Evolutionary conservation across 2,888 invertebrate genomes (phyloP).

Genomic region (Drosophila cognata): DNA sequence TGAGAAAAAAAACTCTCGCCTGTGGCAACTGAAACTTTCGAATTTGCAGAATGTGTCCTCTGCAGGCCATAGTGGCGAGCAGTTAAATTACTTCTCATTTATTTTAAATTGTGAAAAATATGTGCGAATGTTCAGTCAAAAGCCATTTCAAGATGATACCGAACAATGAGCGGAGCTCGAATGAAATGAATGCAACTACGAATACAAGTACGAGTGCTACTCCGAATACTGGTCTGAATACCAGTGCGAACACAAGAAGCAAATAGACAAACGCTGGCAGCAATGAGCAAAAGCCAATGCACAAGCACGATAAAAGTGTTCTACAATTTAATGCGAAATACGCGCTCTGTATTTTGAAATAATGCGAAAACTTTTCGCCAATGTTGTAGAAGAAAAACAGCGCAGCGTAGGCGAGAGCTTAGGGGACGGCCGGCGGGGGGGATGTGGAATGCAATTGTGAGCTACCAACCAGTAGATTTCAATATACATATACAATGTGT

Average conservation of each 20-base stretch:
- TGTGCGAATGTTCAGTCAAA: constrained; percentile 68
- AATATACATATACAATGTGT: constrained; percentile 46
- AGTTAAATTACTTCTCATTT: constrained; percentile 81
- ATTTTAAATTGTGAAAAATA: constrained; percentile 80
- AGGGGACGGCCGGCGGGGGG: too few relatives aligned
- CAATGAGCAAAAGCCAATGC: constrained; percentile 56
- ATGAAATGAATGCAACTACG: constrained; percentile 37
- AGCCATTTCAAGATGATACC: constrained; percentile 69
- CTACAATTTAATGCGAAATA: constrained; percentile 72
- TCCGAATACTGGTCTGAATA: constrained; percentile 2
- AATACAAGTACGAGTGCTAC: constrained; percentile 10
- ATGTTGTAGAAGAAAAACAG: constrained; percentile 20
- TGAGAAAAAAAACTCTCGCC: constrained; percentile 36
- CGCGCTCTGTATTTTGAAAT: constrained; percentile 77
- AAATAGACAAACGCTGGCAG: constrained; percentile 35
- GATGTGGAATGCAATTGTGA: not conserved
- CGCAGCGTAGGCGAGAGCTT: not conserved
- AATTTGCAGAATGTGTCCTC: constrained; percentile 40
- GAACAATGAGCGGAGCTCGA: constrained; percentile 46
- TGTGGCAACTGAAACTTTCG: constrained; percentile 46
- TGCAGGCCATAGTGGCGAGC: constrained; percentile 56
- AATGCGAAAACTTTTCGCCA: constrained; percentile 75
- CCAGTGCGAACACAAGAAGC: constrained; percentile 9
- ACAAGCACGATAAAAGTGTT: constrained; percentile 72
- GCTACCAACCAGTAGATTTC: constrained; percentile 49